A percentile compares a stretch with the other conserved stretches of the same genome.
Evolutionary conservation across 2,888 invertebrate species (phyloP).

Genomic region (Seira sanloemensis): DNA sequence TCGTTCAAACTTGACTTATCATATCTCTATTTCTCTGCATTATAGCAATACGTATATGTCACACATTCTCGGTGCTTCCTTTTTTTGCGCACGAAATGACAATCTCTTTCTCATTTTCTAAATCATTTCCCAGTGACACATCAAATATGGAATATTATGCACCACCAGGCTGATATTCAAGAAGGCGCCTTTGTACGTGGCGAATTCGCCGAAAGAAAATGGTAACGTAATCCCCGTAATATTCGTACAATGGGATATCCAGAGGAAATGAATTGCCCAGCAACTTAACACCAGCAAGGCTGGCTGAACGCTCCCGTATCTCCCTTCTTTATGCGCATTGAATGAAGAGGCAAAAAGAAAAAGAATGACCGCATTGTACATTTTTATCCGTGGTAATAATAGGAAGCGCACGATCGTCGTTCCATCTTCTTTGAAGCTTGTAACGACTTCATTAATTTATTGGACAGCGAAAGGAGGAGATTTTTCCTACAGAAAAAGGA

Average conservation of each 20-base stretch:
- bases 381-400: conserved; percentile 12
- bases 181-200: background rate
- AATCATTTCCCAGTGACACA: background rate
- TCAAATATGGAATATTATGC: conserved; percentile 4
- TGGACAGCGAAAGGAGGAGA: background rate
- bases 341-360: background rate
- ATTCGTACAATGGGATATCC: background rate
- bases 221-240: background rate
- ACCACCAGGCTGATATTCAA: background rate
- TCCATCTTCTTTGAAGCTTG: conserved; percentile 35
- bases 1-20: too few relatives aligned
- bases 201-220: background rate
- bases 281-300: background rate
- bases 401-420: background rate
- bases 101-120: conserved; percentile 4
- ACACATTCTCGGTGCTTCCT: background rate
- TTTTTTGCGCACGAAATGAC: conserved; percentile 3
- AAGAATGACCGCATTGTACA: conserved; percentile 34
- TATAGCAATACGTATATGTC: background rate
- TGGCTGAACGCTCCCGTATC: background rate
- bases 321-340: background rate
- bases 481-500: background rate
- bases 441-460: conserved; percentile 62
- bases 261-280: background rate
- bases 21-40: too few relatives aligned